These are phyloP conservation scores for Drosophila subpulchrella DNA, from an alignment of 1,140 invertebrate species.

Conservation along the genomic window DNA sequence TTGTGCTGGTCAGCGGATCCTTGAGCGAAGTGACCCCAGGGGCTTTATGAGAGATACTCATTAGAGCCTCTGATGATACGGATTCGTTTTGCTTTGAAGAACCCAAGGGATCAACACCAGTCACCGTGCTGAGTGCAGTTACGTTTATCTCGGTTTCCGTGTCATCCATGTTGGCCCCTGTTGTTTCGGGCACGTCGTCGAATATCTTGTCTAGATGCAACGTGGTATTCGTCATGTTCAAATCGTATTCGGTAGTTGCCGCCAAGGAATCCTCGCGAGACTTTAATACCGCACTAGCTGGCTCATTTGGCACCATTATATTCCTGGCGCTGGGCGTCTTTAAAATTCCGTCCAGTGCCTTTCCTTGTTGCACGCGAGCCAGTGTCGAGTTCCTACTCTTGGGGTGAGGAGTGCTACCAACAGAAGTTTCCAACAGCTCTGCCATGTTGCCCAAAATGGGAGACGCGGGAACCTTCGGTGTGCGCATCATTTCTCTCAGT, in stretches of 20 bases:
- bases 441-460: slow-evolving; percentile 63
- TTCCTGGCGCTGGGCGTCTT: slow-evolving; percentile 73
- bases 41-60: slow-evolving; percentile 19
- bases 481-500: slow-evolving; percentile 61
- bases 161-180: slow-evolving; percentile 31
- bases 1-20: slow-evolving; percentile 67
- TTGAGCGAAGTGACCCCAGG: neutral
- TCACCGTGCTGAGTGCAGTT: slow-evolving; percentile 18
- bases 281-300: slow-evolving; percentile 65
- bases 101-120: slow-evolving; percentile 41
- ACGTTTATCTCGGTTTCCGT: slow-evolving; percentile 62
- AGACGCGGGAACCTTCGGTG: slow-evolving; percentile 55
- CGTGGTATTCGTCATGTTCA: slow-evolving; percentile 53
- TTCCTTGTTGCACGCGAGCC: slow-evolving; percentile 4
- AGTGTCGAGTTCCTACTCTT: slow-evolving; percentile 10
- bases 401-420: neutral
- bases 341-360: slow-evolving; percentile 48
- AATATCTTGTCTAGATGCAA: slow-evolving; percentile 67
- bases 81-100: slow-evolving; percentile 26
- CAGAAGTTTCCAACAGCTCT: slow-evolving; percentile 57
- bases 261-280: slow-evolving; percentile 14
- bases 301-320: slow-evolving; percentile 74
- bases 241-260: slow-evolving; percentile 66
- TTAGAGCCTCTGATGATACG: slow-evolving; percentile 31
- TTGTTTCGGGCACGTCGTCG: slow-evolving; percentile 58